Evolutionary conservation across 2,888 invertebrate species (phyloP), one percentile per base, ranked within the genome.

Genomic region (Cetonia aurata): DNA sequence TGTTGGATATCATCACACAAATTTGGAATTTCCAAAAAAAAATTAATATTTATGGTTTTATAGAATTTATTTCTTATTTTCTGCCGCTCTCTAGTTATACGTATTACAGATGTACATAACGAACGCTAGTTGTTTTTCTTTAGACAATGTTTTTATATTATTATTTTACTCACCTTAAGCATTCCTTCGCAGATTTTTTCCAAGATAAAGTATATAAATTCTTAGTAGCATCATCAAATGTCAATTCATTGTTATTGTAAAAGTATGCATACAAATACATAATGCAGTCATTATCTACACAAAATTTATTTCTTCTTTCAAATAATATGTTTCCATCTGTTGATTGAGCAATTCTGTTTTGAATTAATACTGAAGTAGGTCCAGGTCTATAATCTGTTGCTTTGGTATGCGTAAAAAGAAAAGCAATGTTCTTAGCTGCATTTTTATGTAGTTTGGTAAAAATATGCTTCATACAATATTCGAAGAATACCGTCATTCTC

Each of bases 281-380:
- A 8, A 65, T 65, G 33, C 62, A 65, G 37, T 65, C 62, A 65
- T 65, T 65, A n/a, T 65, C 62, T 37, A 65, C 17, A 37, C 62
- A 65, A 65, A 65, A 65, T 17, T 50, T 65, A 65, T 65, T 65
- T 13, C 50, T n/a, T 17, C 50, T 52, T 10, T 17, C n/a, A 33
- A 10, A 52, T 17, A 50, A 8, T 41, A 13, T 10, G n/a, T 46
- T 48, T 46, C 0, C n/a, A 37, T 65, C 8, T 15, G 31, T 1
- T 13, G 50, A 37, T 0, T 65, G 9, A 6, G 19, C 1, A 33
- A 50, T 17, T 50, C 12, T 9, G 9, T 17, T 12, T 15, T 37
- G 17, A 12, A 65, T 8, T 19, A 65, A 50, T 50, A 1, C 0
- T 1, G n/a, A 15, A 12, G 50, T 65, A 37, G 50, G 1, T 6